Percentiles rank a stretch among this genome's conserved stretches.
phyloP scores from a whole-genome alignment of 2,888 invertebrate species.

The Stramonita haemastoma region DNA sequence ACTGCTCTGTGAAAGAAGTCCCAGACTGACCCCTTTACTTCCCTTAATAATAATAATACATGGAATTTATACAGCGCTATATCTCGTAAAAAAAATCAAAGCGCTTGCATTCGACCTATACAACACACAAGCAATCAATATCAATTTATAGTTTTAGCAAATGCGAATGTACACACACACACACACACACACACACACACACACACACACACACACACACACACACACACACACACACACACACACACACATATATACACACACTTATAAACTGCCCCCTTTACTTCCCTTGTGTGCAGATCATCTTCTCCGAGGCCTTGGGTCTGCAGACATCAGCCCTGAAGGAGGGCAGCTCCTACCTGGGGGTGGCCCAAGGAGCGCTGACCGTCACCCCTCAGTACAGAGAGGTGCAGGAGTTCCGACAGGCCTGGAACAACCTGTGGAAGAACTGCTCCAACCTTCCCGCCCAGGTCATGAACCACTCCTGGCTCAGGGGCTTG shows the following conservation, averaged over 20 bases:
- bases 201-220: neutral
- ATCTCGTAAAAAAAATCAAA: too few relatives aligned
- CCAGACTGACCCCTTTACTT: too few relatives aligned
- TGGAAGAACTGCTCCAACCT: conserved; percentile 7
- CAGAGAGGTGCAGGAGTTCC: conserved; percentile 17
- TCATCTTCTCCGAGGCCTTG: conserved; percentile 25
- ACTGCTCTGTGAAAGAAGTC: too few relatives aligned
- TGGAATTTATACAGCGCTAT: too few relatives aligned
- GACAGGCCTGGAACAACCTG: conserved; percentile 12
- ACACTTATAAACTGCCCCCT: neutral
- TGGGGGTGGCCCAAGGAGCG: neutral
- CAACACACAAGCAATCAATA: too few relatives aligned
- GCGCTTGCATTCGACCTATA: too few relatives aligned
- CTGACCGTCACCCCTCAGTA: conserved; percentile 16
- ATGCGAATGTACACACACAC: conserved; percentile 2
- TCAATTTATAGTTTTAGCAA: too few relatives aligned
- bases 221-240: neutral
- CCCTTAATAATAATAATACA: too few relatives aligned
- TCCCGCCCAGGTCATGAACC: neutral
- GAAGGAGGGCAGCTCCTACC: neutral
- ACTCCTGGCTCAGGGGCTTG: neutral
- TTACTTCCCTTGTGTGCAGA: neutral
- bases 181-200: neutral
- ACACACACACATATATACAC: neutral
- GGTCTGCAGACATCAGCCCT: neutral